A percentile compares a stretch with the other conserved stretches of the same genome.
These are phyloP conservation scores for Chironomus striatipennis DNA, from an alignment of 1,140 invertebrate species.

Conservation along the genomic window DNA sequence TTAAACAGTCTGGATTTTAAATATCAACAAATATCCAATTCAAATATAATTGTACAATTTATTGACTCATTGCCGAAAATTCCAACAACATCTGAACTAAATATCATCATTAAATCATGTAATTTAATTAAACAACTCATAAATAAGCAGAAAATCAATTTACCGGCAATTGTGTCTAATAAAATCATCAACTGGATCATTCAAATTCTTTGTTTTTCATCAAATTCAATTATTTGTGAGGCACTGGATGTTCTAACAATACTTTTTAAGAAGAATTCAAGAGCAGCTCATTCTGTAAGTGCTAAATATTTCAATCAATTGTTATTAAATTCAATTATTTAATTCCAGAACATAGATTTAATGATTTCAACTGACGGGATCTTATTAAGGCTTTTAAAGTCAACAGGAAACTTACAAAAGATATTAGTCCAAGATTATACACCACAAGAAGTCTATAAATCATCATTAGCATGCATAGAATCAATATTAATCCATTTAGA, in stretches of 20 bases:
- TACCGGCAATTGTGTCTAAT: background rate
- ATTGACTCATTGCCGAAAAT: conserved; percentile 16
- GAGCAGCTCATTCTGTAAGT: background rate
- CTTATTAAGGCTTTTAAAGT: background rate
- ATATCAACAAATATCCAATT: conserved; percentile 3
- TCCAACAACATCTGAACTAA: background rate
- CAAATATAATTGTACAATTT: background rate
- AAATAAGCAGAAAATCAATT: conserved; percentile 7
- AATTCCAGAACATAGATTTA: background rate
- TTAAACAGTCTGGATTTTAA: conserved; percentile 24
- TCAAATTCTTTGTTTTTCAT: background rate
- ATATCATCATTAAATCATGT: conserved; percentile 21
- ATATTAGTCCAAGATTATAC: background rate
- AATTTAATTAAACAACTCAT: background rate
- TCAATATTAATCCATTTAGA: conserved; percentile 12
- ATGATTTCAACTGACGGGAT: background rate
- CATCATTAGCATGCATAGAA: background rate
- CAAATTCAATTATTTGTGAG: conserved; percentile 13
- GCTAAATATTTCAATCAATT: background rate
- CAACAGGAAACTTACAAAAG: background rate
- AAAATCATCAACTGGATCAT: conserved; percentile 2
- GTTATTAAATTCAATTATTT: background rate
- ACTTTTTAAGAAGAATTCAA: background rate
- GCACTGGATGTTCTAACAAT: background rate
- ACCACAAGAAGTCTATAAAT: background rate